A percentile compares a stretch with the other conserved stretches of the same genome.
phyloP scores from a whole-genome alignment of 2,888 invertebrate genomes.

The Parnassius mnemosyne region DNA sequence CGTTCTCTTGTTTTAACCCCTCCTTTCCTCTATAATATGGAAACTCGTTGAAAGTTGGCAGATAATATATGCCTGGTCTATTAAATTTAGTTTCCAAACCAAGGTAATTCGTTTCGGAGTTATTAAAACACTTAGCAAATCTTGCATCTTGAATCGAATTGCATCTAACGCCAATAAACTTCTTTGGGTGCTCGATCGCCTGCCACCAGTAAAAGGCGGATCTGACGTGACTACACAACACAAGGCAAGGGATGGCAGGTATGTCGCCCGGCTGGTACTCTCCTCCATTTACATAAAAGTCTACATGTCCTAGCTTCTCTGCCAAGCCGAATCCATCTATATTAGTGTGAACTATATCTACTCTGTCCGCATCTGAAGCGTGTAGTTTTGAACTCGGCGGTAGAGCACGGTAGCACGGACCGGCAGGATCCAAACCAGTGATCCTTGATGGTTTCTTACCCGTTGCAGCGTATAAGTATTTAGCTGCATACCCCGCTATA shows the following conservation, averaged over 20 bases:
- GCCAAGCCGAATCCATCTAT: constrained; percentile 72
- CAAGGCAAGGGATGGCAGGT: constrained; percentile 58
- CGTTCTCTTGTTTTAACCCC: no score
- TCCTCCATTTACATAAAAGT: constrained; percentile 68
- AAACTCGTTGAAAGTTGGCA: no score
- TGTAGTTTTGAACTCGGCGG: no score
- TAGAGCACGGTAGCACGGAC: no score
- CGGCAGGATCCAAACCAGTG: no score
- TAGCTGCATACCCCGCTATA: no score
- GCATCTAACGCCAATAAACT: constrained; percentile 62
- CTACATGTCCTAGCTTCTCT: constrained; percentile 61
- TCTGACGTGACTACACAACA: constrained; percentile 61
- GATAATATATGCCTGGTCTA: constrained; percentile 60
- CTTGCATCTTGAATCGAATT: constrained; percentile 63
- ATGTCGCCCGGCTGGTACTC: constrained; percentile 68
- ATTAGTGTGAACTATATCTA: no score
- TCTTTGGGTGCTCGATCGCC: constrained; percentile 64
- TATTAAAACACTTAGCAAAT: constrained; percentile 60
- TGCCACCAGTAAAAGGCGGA: constrained; percentile 67
- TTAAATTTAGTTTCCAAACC: constrained; percentile 59
- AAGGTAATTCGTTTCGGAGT: constrained; percentile 51
- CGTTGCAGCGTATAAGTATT: no score
- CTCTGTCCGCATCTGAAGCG: no score
- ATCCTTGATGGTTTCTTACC: no score
- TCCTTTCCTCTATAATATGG: no score